Percentiles rank a stretch among this genome's conserved stretches.
Conservation (phyloP, 2,888 invertebrate species). For the Trichogramma dendrolimi region DNA sequence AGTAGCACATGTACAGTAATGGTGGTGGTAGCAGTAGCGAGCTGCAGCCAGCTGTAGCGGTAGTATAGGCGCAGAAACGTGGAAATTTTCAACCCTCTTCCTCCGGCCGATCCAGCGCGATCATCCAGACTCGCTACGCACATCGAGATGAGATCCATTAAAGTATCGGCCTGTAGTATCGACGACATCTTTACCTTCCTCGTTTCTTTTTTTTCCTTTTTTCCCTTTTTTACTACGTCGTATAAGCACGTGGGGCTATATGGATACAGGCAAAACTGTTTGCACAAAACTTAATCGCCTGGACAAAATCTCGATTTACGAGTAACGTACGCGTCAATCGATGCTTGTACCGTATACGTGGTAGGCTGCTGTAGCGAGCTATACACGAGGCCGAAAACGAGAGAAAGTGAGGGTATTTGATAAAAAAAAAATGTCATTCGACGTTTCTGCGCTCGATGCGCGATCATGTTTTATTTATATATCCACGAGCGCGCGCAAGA, state of each 20-base stretch:
- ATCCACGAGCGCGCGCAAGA: too few relatives aligned
- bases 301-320: conserved; percentile 28
- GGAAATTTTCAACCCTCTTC: too few relatives aligned
- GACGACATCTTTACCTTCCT: not conserved
- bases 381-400: too few relatives aligned
- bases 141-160: conserved; percentile 11
- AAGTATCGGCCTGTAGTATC: conserved; percentile 1
- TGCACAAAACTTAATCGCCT: conserved; percentile 24
- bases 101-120: too few relatives aligned
- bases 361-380: too few relatives aligned
- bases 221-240: not conserved
- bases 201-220: not conserved
- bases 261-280: conserved; percentile 14
- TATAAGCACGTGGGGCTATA: too few relatives aligned
- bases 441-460: not conserved
- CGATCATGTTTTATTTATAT: conserved; percentile 27
- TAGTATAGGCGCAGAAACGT: too few relatives aligned
- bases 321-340: conserved; percentile 18
- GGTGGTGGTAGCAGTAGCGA: not conserved
- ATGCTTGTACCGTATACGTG: not conserved
- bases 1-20: not conserved
- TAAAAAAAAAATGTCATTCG: conserved; percentile 16
- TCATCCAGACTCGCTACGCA: too few relatives aligned
- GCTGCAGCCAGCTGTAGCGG: not conserved
- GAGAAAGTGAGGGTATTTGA: conserved; percentile 1